Evolutionary conservation across 1,140 invertebrate species (phyloP).

Genomic region (Saxidomus purpurata): DNA sequence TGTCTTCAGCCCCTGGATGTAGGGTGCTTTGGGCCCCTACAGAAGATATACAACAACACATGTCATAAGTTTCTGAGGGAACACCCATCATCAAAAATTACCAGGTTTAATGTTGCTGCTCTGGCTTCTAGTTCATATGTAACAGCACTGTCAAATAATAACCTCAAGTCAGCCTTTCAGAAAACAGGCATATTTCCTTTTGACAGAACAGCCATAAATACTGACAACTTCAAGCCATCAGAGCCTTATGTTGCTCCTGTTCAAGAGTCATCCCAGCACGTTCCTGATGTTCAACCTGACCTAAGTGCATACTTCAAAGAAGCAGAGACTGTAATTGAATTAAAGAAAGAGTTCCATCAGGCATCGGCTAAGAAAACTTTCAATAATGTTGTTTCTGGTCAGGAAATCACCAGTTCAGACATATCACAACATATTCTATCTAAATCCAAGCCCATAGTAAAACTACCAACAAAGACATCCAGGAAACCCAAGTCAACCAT

Average conservation of each 20-base stretch:
- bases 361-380: too few species aligned
- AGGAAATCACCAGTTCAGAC: too few species aligned
- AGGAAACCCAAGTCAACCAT: too few species aligned
- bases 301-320: neutral
- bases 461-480: too few species aligned
- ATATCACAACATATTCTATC: neutral
- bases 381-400: too few species aligned
- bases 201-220: neutral
- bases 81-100: constrained; percentile 21
- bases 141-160: too few species aligned
- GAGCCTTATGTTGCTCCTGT: neutral
- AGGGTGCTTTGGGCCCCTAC: too few species aligned
- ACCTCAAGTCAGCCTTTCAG: too few species aligned
- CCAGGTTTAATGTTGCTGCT: constrained; percentile 8
- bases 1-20: constrained; percentile 31
- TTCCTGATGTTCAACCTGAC: neutral
- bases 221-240: neutral
- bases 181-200: neutral
- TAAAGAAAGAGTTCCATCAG: neutral
- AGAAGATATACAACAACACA: constrained; percentile 44
- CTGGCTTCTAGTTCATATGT: neutral
- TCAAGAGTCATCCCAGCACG: neutral
- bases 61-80: constrained; percentile 41
- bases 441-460: too few species aligned
- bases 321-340: neutral